Conservation (phyloP, 2,797 vertebrate species). For the Sebastes iracundus region DNA sequence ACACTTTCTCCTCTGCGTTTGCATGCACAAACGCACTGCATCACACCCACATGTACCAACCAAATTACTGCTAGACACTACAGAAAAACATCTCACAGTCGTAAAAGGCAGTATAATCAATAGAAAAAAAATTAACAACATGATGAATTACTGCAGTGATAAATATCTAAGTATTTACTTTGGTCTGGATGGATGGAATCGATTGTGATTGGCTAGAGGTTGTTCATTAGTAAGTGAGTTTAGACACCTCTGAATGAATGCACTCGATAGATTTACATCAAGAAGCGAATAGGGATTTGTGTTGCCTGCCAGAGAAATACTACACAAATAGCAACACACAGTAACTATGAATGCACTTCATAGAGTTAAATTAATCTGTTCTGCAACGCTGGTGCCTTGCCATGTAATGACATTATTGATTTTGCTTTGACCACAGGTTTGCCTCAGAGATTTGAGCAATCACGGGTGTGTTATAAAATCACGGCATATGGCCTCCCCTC, state of each 20-base stretch:
- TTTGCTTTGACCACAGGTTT: constrained; percentile 30
- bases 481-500: background rate
- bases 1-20: background rate
- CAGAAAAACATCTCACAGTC: background rate
- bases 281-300: background rate
- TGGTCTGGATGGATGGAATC: background rate
- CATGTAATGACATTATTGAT: constrained; percentile 43
- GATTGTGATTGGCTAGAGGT: constrained; percentile 19
- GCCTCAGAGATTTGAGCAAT: constrained; percentile 26
- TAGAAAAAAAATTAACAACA: background rate
- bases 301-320: background rate
- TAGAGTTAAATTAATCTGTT: background rate
- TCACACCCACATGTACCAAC: background rate
- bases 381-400: background rate
- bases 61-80: background rate
- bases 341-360: background rate
- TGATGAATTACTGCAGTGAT: constrained; percentile 1
- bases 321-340: background rate
- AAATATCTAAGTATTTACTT: constrained; percentile 2
- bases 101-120: background rate
- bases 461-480: constrained; percentile 7
- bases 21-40: background rate
- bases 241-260: constrained; percentile 23
- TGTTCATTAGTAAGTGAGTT: constrained; percentile 19
- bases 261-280: constrained; percentile 1